A percentile compares a stretch with the other conserved stretches of the same genome.
phyloP scores from a whole-genome alignment of 2,113 vertebrate species.

The Taxidea taxus region DNA sequence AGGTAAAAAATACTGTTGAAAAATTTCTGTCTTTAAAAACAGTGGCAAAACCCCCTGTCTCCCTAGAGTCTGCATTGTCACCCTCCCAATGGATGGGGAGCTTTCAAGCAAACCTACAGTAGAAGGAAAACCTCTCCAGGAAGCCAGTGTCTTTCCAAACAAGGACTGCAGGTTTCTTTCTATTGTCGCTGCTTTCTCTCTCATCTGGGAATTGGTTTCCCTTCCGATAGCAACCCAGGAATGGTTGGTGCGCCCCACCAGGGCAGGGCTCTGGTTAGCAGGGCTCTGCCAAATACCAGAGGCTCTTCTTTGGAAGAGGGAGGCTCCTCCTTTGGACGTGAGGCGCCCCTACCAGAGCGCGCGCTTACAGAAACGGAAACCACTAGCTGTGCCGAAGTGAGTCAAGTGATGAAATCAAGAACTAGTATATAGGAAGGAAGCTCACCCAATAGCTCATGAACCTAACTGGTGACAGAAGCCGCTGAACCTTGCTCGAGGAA shows the following conservation, averaged over 20 bases:
- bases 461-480: conserved; percentile 17
- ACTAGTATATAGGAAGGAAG: conserved; percentile 43
- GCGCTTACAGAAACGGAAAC: conserved; percentile 67
- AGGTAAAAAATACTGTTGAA: background rate
- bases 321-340: conserved; percentile 61
- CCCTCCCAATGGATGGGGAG: background rate
- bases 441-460: background rate
- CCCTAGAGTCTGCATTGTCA: background rate
- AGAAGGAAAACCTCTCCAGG: conserved; percentile 33
- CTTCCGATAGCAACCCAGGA: background rate
- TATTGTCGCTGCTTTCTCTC: background rate
- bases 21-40: background rate
- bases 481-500: background rate
- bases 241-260: conserved; percentile 1
- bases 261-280: too few relatives aligned
- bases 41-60: background rate
- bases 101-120: background rate
- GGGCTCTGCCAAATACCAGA: conserved; percentile 42
- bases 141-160: conserved; percentile 29
- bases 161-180: background rate
- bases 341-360: conserved; percentile 36
- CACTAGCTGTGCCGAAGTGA: conserved; percentile 63
- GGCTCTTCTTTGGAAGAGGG: background rate
- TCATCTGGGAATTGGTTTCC: background rate
- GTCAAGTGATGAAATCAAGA: conserved; percentile 71